These are phyloP conservation scores for Psilanteris sp. DNA, from an alignment of 1,140 invertebrate species.

Conservation along the genomic window DNA sequence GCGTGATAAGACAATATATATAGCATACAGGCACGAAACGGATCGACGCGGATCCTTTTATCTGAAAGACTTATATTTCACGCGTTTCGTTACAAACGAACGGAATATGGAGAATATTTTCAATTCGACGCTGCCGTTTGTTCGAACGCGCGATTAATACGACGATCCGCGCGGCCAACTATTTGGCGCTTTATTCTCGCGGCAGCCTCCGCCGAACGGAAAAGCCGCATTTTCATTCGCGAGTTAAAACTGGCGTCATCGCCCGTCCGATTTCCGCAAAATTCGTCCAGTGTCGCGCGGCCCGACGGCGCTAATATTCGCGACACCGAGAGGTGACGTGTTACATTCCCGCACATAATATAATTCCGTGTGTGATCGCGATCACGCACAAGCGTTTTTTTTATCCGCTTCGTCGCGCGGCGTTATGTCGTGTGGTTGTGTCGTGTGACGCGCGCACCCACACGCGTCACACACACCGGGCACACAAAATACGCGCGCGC, in stretches of 20 bases:
- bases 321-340: slow-evolving; percentile 33
- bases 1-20: too few species aligned
- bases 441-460: too few species aligned
- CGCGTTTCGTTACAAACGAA: too few species aligned
- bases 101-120: too few species aligned
- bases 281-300: slow-evolving; percentile 11
- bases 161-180: too few species aligned
- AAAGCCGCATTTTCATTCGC: background rate
- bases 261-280: slow-evolving; percentile 13
- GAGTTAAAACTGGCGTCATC: background rate
- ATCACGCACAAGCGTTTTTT: slow-evolving; percentile 33
- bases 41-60: too few species aligned
- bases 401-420: slow-evolving; percentile 2
- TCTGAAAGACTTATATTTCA: too few species aligned
- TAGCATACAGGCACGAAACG: too few species aligned
- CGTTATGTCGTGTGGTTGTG: background rate
- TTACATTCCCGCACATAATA: slow-evolving; percentile 39
- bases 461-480: too few species aligned
- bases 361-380: slow-evolving; percentile 35
- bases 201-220: background rate
- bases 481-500: too few species aligned
- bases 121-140: too few species aligned
- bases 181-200: background rate
- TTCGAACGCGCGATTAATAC: too few species aligned
- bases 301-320: slow-evolving; percentile 12